Conservation (phyloP, 2,888 invertebrate genomes). For the Homarus gammarus region DNA sequence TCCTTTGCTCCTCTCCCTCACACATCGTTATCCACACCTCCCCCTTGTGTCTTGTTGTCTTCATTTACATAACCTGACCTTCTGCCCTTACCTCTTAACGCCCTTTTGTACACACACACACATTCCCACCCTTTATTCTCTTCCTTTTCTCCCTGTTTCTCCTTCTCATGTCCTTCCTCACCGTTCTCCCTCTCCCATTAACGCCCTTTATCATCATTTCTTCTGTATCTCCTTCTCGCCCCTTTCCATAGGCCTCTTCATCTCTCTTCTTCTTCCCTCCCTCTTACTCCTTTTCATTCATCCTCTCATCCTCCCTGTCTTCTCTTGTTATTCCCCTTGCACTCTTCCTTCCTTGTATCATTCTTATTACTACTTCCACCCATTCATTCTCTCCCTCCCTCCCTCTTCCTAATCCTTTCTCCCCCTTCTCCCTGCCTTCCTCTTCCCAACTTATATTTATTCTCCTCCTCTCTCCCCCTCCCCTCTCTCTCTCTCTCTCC, state of each 20-base stretch:
- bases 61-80: too few species aligned
- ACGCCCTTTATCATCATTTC: background rate
- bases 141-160: background rate
- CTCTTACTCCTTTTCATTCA: background rate
- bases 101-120: too few species aligned
- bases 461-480: background rate
- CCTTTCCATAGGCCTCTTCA: background rate
- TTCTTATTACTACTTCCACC: background rate
- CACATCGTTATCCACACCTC: too few species aligned
- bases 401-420: background rate
- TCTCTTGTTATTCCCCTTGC: background rate
- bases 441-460: background rate
- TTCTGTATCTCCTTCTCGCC: too few species aligned
- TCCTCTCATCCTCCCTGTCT: background rate
- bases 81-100: too few species aligned
- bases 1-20: background rate
- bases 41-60: too few species aligned
- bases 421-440: background rate
- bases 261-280: background rate
- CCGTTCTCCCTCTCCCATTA: background rate
- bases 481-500: background rate
- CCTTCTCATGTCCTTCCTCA: too few species aligned
- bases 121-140: too few species aligned
- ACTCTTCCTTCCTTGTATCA: background rate
- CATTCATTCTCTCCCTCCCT: background rate